Evolutionary conservation across 2,888 invertebrate species (phyloP), one percentile per base, ranked within the genome.

Genomic region (Cephonodes hylas): DNA sequence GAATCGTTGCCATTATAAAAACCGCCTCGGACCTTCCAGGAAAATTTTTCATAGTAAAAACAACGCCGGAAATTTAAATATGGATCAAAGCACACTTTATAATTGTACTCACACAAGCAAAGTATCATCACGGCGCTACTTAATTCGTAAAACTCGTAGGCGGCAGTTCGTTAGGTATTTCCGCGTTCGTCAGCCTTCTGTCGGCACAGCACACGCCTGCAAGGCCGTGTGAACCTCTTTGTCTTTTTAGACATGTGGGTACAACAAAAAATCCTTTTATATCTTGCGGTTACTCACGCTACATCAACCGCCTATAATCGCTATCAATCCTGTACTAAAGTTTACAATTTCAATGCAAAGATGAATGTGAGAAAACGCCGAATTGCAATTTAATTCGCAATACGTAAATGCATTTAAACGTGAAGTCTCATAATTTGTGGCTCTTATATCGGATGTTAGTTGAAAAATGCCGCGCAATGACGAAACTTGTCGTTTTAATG

Each of bases 191-290:
- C 84, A 84, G 82, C 83, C 83, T 80, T 77, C 81, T 79, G 76
- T 71, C 78, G 74, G 79, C 78, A 76, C 79, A 81, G 85, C 86
- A 82, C 83, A 83, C 83, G 80, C 79, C 77, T 65, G 67, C 89
- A 91, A 91, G 90, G 91, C 80, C 89, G 80, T 86, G 85, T 81
- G 88, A 88, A 87, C 86, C 81, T 90, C 91, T 90, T 90, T 91
- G 89, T 91, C 84, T 90, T 77, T 83, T 80, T 81, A 83, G 79
- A 74, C 73, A 78, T 74, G 76, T 74, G 71, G 71, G 63, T 64
- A 59, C 63, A 60, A 53, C 15, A 15, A 59, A 61, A 67, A 64
- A 67, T 69, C 70, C 59, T 70, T 66, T 53, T 48, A 67, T 72
- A 68, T 18, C 27, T 53, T 70, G 68, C 67, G 66, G 73, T 74